Evolutionary conservation across 2,888 invertebrate genomes (phyloP).

Genomic region (Loripinus fragilis): DNA sequence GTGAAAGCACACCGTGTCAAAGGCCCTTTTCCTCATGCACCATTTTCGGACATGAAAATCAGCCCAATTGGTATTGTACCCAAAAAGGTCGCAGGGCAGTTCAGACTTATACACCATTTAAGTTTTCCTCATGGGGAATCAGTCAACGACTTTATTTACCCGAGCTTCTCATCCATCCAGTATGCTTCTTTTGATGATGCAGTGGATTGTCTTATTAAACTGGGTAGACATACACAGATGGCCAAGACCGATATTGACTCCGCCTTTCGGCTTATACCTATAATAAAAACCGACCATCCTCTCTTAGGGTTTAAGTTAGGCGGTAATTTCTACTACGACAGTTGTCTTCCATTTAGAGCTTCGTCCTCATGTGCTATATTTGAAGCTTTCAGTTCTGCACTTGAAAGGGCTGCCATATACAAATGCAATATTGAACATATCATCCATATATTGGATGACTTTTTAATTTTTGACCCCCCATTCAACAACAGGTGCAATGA

Average conservation of each 20-base stretch:
- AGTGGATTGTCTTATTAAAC: background rate
- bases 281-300: conserved; percentile 30
- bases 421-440: conserved; percentile 1
- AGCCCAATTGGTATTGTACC: conserved; percentile 44
- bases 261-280: conserved; percentile 34
- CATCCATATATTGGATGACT: conserved; percentile 39
- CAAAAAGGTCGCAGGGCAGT: conserved; percentile 34
- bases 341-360: conserved; percentile 34
- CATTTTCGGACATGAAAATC: conserved; percentile 13
- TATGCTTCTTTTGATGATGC: conserved; percentile 40
- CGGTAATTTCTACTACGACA: conserved; percentile 31
- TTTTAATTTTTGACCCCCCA: conserved; percentile 24
- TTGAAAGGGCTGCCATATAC: conserved; percentile 19
- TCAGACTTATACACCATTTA: conserved; percentile 50
- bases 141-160: conserved; percentile 45
- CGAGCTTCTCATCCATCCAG: conserved; percentile 11
- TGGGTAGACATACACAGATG: conserved; percentile 17
- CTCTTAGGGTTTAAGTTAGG: conserved; percentile 38
- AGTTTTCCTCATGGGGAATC: conserved; percentile 39
- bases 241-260: conserved; percentile 36
- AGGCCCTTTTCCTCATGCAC: conserved; percentile 10
- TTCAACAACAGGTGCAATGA: background rate
- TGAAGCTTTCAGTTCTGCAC: conserved; percentile 33
- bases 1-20: background rate
- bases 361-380: conserved; percentile 29